Evolutionary conservation across 2,113 vertebrate species (phyloP), one percentile per base, ranked within the genome.

Genomic region (Chunga burmeisteri): DNA sequence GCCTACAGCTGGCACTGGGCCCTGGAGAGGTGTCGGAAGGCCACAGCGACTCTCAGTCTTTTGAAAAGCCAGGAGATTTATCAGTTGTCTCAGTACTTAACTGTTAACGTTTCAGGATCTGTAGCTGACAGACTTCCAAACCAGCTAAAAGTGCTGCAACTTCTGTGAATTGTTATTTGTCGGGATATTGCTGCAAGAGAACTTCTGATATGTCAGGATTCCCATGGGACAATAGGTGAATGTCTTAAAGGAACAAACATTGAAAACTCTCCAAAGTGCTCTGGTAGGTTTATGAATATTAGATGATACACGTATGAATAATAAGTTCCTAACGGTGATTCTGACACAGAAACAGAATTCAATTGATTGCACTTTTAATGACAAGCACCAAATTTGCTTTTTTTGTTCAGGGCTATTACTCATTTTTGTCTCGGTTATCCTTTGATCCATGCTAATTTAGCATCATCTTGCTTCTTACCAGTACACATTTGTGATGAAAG

Each of bases 121-220:
- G 6, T 65, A 88, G 58, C 40, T 86, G 89, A 75, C 61, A 73
- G 73, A 44, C 63, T 93, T 90, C 67, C 80, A 90, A 90, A 52
- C 27, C 88, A 92, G 19, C 62, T 72, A 59, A 91, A 92, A 79
- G 52, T 68, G 27, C n/a, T 40, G 20, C 36, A 88, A 11, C 27
- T 89, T 75, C 23, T 79, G 30, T 68, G 49, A 94, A 89, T 68
- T 88, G 56, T 88, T 59, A 86, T 92, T 96, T 83, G 55, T 86
- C 3, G 16, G 40, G 30, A 61, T 94, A 49, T 52, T 3, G 7
- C 73, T 87, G 36, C 7, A 27, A 78, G 88, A 92, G 56, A 81
- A 72, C 36, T 55, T 63, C 14, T 9, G 84, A 38, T 74, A 49
- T 42, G 15, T 75, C 36, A 65, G 49, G n/a, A 61, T 91, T 91